A percentile compares a stretch with the other conserved stretches of the same genome.
Evolutionary conservation across 1,140 invertebrate species (phyloP).

Genomic region (Bombus cullumanus): DNA sequence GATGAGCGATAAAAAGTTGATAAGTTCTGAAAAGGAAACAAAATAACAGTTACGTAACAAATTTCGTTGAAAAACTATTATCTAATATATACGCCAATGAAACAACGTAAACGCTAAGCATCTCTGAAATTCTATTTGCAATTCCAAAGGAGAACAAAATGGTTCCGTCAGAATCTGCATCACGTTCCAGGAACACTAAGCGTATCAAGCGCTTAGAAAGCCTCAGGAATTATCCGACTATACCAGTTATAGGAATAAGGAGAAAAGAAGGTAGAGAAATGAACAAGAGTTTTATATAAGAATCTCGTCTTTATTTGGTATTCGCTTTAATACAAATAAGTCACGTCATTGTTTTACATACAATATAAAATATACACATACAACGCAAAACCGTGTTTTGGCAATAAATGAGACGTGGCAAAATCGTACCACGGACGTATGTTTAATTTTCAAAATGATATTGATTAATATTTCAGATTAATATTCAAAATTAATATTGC

Average conservation of each 20-base stretch:
- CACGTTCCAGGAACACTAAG: not conserved
- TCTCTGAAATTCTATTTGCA: not conserved
- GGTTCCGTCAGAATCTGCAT: not conserved
- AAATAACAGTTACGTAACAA: not conserved
- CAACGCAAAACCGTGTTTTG: too few species aligned
- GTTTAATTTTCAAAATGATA: too few species aligned
- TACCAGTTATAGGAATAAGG: not conserved
- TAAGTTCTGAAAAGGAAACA: not conserved
- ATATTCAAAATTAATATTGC: not conserved
- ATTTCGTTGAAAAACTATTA: not conserved
- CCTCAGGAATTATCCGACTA: not conserved
- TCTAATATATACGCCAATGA: not conserved
- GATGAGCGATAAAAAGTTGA: not conserved
- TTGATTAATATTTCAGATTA: too few species aligned
- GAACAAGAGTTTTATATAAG: too few species aligned
- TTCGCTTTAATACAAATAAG: too few species aligned
- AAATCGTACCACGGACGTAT: too few species aligned
- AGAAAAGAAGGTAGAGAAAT: not conserved
- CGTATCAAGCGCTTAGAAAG: slow-evolving; percentile 6
- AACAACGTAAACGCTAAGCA: not conserved
- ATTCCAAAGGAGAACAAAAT: not conserved
- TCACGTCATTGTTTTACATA: too few species aligned
- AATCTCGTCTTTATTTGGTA: not conserved
- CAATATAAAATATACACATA: too few species aligned
- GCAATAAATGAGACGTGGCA: too few species aligned